phyloP scores from a whole-genome alignment of 2,113 vertebrate species.

The Choloepus hoffmanni region DNA sequence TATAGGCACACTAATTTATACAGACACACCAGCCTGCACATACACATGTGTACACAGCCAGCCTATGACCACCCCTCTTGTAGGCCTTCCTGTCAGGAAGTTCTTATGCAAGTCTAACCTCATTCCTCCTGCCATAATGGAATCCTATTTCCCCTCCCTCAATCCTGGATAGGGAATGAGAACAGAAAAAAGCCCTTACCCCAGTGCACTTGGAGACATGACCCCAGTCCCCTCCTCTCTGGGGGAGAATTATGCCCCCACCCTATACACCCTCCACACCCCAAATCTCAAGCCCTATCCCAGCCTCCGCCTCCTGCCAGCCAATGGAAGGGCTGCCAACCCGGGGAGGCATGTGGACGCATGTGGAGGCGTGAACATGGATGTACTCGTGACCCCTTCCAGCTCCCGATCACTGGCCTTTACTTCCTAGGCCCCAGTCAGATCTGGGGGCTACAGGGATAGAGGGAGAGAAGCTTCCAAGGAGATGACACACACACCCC shows the following conservation, averaged over 20 bases:
- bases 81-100: slow-evolving; percentile 57
- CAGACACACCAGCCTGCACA: background rate
- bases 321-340: slow-evolving; percentile 46
- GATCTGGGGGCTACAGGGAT: background rate
- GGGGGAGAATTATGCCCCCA: background rate
- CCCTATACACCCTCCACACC: background rate
- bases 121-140: slow-evolving; percentile 39
- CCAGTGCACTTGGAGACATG: background rate
- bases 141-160: slow-evolving; percentile 14
- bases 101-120: slow-evolving; percentile 72
- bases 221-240: background rate
- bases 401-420: background rate
- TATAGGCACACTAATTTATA: background rate
- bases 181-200: background rate
- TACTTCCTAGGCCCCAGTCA: background rate
- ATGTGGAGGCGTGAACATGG: slow-evolving; percentile 43
- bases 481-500: background rate
- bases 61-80: background rate
- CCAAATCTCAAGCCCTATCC: slow-evolving; percentile 1
- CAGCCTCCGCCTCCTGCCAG: background rate
- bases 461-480: background rate
- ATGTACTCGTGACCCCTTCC: background rate
- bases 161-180: background rate
- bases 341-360: background rate
- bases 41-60: background rate